A percentile compares a stretch with the other conserved stretches of the same genome.
Evolutionary conservation across 2,113 vertebrate genomes (phyloP).

Genomic region (Ictalurus punctatus): DNA sequence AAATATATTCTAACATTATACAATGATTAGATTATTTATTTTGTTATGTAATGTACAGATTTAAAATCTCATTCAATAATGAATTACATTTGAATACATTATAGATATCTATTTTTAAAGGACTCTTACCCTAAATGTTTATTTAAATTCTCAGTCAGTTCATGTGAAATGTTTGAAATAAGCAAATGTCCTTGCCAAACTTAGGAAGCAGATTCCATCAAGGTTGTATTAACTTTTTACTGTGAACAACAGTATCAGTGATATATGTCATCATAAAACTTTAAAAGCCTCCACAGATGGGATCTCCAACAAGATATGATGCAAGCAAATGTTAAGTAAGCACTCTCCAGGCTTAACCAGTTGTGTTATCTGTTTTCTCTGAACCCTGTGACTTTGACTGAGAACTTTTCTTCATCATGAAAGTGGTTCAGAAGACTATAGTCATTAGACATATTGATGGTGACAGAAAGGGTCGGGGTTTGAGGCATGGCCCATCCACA

Average conservation of each 20-base stretch:
- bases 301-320: not conserved
- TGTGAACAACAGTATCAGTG: not conserved
- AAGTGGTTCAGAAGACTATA: not conserved
- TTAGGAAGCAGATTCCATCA: not conserved
- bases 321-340: not conserved
- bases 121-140: too few species aligned
- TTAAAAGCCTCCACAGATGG: constrained; percentile 12
- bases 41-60: not conserved
- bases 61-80: not conserved
- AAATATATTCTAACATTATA: not conserved
- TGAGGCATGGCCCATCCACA: not conserved
- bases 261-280: not conserved
- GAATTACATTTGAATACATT: not conserved
- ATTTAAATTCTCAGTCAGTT: not conserved
- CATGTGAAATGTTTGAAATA: not conserved
- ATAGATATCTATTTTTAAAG: not conserved
- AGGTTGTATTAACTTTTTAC: not conserved
- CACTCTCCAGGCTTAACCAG: not conserved
- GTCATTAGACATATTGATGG: not conserved
- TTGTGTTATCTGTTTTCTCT: not conserved
- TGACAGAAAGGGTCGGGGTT: not conserved
- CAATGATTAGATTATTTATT: not conserved
- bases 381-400: constrained; percentile 2
- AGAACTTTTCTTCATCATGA: not conserved
- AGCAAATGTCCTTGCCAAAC: constrained; percentile 5